These are phyloP conservation scores for Oxyruncus cristatus DNA, from an alignment of 2,113 vertebrate genomes.

Conservation along the genomic window DNA sequence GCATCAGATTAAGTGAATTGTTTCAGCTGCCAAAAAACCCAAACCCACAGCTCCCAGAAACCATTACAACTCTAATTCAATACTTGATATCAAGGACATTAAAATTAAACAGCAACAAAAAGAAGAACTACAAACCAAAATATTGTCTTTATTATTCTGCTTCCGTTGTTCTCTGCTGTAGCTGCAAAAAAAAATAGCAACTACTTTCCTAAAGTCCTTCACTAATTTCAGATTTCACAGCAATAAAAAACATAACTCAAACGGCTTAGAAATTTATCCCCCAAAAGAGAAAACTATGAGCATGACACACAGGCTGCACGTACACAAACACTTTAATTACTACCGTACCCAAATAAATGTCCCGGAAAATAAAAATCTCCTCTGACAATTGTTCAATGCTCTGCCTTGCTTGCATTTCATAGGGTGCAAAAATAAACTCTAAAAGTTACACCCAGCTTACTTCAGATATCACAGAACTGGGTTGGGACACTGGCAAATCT, in stretches of 20 bases:
- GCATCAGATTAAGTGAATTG: neutral
- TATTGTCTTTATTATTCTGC: neutral
- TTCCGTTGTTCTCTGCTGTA: too few relatives aligned
- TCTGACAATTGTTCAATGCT: neutral
- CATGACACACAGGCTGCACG: neutral
- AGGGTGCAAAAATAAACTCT: rapidly evolving
- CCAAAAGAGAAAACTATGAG: neutral
- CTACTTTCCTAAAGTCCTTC: neutral
- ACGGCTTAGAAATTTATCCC: neutral
- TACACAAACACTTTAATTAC: rapidly evolving
- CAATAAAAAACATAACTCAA: neutral
- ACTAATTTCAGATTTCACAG: neutral
- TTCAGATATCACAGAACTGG: neutral
- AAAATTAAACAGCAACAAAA: too few relatives aligned
- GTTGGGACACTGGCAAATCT: neutral
- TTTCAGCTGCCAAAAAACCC: neutral
- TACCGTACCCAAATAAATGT: neutral
- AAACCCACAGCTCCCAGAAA: neutral
- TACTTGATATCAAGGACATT: neutral
- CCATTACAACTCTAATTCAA: neutral
- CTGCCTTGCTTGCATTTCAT: rapidly evolving
- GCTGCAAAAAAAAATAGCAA: neutral
- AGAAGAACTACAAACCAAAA: neutral
- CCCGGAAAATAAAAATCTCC: neutral
- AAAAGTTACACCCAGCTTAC: rapidly evolving